phyloP scores from a whole-genome alignment of 2,888 invertebrate genomes.

The Apantesis nais region DNA sequence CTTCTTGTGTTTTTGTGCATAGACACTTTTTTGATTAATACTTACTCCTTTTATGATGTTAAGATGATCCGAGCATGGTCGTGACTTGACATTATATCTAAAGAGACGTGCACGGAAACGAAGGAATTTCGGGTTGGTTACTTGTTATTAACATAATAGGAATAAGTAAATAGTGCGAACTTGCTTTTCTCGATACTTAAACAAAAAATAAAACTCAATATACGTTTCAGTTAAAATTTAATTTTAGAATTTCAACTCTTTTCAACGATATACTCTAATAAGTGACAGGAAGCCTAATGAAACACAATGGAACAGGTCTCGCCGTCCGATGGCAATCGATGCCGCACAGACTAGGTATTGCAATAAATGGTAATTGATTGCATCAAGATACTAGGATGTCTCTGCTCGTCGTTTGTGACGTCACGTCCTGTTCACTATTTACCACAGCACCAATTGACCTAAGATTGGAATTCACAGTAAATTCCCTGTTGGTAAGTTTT shows the following conservation, averaged over 20 bases:
- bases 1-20: too few relatives aligned
- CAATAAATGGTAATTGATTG: constrained; percentile 58
- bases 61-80: not conserved
- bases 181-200: not conserved
- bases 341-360: constrained; percentile 45
- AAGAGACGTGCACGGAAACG: not conserved
- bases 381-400: constrained; percentile 53
- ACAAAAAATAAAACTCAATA: constrained; percentile 25
- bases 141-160: not conserved
- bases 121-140: not conserved
- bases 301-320: constrained; percentile 48
- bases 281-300: constrained; percentile 51
- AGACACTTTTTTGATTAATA: not conserved
- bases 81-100: not conserved
- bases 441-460: constrained; percentile 21
- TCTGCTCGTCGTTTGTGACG: constrained; percentile 46
- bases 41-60: not conserved
- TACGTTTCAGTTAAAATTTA: constrained; percentile 39
- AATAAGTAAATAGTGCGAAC: not conserved
- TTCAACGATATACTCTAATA: constrained; percentile 37
- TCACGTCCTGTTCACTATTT: constrained; percentile 49
- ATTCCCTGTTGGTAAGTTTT: constrained; percentile 12
- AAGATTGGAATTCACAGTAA: constrained; percentile 13
- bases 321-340: constrained; percentile 24
- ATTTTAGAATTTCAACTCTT: too few relatives aligned